Conservation (phyloP, 1,140 invertebrate species). For the Heterodera carotae region DNA sequence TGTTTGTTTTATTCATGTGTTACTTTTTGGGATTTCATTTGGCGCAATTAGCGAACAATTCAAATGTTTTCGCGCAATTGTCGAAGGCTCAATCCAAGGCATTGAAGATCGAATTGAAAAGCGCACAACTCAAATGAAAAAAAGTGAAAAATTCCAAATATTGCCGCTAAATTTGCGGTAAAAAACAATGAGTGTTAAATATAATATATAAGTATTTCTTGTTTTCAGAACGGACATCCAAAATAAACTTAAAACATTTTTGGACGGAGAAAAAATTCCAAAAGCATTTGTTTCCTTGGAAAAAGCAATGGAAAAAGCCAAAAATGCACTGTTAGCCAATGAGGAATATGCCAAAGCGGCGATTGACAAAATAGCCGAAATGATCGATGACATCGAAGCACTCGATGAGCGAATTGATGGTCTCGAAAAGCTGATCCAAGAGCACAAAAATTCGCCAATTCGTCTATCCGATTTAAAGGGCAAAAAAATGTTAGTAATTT, state of each 20-base stretch:
- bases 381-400: neutral
- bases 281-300: neutral
- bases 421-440: neutral
- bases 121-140: neutral
- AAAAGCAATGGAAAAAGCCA: neutral
- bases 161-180: neutral
- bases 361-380: neutral
- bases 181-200: neutral
- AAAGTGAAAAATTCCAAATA: neutral
- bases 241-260: neutral
- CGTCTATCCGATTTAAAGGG: neutral
- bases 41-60: neutral
- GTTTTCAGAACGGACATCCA: neutral
- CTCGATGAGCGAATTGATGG: neutral
- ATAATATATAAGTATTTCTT: neutral
- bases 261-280: neutral
- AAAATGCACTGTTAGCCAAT: neutral
- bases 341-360: neutral
- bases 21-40: neutral
- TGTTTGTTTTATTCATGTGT: neutral
- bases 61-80: neutral
- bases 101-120: neutral
- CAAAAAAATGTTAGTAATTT: neutral
- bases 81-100: neutral
- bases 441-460: neutral